Conservation (phyloP, 2,797 vertebrate species). For the Neoniphon sammara region DNA sequence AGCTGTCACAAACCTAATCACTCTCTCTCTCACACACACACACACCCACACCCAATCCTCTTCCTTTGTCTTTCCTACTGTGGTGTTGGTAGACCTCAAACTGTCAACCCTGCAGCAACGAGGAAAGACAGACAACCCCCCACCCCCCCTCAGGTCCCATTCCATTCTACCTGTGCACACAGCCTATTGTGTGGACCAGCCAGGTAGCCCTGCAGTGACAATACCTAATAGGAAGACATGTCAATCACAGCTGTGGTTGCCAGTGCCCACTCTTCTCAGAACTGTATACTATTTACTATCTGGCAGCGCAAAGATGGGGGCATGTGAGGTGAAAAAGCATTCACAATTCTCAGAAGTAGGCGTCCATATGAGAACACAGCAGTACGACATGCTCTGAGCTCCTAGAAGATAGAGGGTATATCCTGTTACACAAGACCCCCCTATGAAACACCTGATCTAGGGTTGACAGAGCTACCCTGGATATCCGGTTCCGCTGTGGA, state of each 20-base stretch:
- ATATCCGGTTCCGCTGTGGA: constrained; percentile 19
- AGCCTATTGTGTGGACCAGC: not conserved
- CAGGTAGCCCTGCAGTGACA: constrained; percentile 24
- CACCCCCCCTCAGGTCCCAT: not conserved
- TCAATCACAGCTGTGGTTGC: constrained; percentile 20
- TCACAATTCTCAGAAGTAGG: not conserved
- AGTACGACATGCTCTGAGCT: not conserved
- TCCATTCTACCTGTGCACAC: constrained; percentile 28
- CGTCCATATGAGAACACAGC: not conserved
- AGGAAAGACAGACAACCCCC: constrained; percentile 22
- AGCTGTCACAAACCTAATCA: not conserved
- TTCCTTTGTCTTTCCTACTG: constrained; percentile 11
- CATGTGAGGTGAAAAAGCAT: not conserved
- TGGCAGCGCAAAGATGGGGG: not conserved
- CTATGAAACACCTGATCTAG: constrained; percentile 53
- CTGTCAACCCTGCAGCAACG: constrained; percentile 10
- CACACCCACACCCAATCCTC: not conserved
- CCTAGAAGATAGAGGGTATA: constrained; percentile 16
- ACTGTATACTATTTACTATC: constrained; percentile 2
- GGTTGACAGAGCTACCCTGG: constrained; percentile 30
- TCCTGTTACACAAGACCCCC: constrained; percentile 51
- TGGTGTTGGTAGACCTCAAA: constrained; percentile 13
- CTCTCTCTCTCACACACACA: not conserved
- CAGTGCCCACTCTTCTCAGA: constrained; percentile 9
- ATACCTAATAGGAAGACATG: constrained; percentile 21